Conservation (phyloP, 2,113 vertebrate genomes). For the Lasiurus cinereus region DNA sequence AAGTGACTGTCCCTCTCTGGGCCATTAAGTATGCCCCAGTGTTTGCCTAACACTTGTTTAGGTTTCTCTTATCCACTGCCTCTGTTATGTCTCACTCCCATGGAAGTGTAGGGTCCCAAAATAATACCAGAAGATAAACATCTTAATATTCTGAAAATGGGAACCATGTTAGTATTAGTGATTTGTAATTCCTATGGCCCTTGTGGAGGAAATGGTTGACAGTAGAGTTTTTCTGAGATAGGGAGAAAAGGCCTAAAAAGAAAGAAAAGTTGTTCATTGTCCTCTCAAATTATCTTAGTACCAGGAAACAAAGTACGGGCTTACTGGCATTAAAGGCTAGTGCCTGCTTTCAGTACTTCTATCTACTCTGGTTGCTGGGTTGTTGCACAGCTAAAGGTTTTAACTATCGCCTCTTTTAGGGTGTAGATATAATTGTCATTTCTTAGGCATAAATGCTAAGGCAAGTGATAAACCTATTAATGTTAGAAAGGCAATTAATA, state of each 20-base stretch:
- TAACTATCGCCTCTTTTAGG: slow-evolving; percentile 9
- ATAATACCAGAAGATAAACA: not conserved
- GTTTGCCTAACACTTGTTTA: not conserved
- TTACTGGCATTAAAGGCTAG: not conserved
- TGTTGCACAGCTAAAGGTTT: not conserved
- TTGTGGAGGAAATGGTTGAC: not conserved
- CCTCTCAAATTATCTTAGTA: not conserved
- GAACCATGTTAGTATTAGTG: not conserved
- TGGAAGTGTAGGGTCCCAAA: not conserved
- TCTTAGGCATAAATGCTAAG: slow-evolving; percentile 8
- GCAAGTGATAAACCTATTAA: not conserved
- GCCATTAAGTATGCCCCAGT: not conserved
- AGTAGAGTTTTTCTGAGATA: not conserved
- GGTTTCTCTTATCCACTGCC: not conserved
- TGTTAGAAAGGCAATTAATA: not conserved
- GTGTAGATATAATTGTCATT: not conserved
- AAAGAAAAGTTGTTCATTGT: slow-evolving; percentile 24
- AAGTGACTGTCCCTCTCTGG: not conserved
- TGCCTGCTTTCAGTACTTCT: not conserved
- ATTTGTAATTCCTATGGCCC: not conserved
- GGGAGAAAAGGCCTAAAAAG: not conserved
- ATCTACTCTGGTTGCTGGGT: not conserved
- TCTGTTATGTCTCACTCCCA: not conserved
- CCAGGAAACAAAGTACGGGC: not conserved
- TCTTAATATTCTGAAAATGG: not conserved